Evolutionary conservation across 2,113 vertebrate species (phyloP), one percentile per base, ranked within the genome.

Genomic region (Cinclus mexicanus): DNA sequence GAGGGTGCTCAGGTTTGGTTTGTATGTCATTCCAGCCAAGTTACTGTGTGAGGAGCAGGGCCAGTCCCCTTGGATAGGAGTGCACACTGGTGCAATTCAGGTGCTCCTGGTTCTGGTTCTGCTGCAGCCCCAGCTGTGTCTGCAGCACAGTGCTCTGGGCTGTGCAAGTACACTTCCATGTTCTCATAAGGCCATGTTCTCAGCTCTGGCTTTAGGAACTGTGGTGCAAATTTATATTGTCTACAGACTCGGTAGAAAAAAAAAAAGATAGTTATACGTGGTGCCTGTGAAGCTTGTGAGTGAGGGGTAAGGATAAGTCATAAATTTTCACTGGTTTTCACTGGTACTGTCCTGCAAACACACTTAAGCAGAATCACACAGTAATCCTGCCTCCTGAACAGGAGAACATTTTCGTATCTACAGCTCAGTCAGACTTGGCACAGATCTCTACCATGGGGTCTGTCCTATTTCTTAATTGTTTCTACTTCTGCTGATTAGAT

Each of bases 81-180:
- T 50, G 44, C 39, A n/a, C 3, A 3, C 17, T 19, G 26, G 16
- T 14, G 13, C 13, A 52, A 17, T 18, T 49, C 75, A 50, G 23
- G 12, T 41, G 8, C 6, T 35, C 11, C 61, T 67, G 28, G 23
- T 21, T 29, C 20, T 6, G 3, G 23, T 71, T 44, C 25, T 80
- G 37, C 63, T 26, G 29, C 44, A 81, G 49, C 20, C 35, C 14
- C 69, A 77, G 33, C 29, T 42, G 41, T 23, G 47, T 57, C 11
- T 2, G 1, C 44, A 87, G n/a, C 39, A 41, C 1, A 1, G 14
- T 46, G 63, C 15, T 49, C 28, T 50, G 23, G 18, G 77, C 44
- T 3, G 1, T 44, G 26, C 24, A 61, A 14, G 3, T 2, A 35
- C 2, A 1, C 2, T 29, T 74, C 28, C 56, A 57, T 3, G 2